Conservation (phyloP, 2,888 invertebrate genomes). For the Agelastica alni region DNA sequence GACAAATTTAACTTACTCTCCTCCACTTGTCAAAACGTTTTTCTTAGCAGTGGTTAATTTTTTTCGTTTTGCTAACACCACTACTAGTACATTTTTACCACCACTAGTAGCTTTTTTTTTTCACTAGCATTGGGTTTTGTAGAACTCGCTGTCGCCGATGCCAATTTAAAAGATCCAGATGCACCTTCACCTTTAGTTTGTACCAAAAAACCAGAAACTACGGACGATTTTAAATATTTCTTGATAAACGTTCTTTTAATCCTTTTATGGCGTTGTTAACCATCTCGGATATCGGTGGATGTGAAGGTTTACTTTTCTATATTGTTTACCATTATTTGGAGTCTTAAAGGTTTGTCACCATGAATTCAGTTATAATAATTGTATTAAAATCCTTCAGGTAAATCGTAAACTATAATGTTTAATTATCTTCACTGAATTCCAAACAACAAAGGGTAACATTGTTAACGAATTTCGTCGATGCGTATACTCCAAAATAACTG, state of each 20-base stretch:
- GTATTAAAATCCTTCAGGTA: neutral
- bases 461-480: slow-evolving; percentile 7
- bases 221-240: slow-evolving; percentile 64
- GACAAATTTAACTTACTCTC: neutral
- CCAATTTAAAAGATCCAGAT: slow-evolving; percentile 59
- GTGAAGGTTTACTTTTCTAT: slow-evolving; percentile 6
- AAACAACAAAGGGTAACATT: slow-evolving; percentile 4
- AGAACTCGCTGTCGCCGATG: slow-evolving; percentile 26
- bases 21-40: neutral
- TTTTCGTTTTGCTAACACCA: slow-evolving; percentile 17
- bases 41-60: slow-evolving; percentile 8
- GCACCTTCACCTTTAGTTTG: slow-evolving; percentile 63
- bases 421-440: slow-evolving; percentile 9
- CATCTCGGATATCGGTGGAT: slow-evolving; percentile 7
- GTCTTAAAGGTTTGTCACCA: too few relatives aligned
- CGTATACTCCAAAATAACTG: slow-evolving; percentile 6
- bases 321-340: too few relatives aligned
- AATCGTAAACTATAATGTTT: slow-evolving; percentile 10
- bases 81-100: too few relatives aligned
- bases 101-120: slow-evolving; percentile 1
- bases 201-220: slow-evolving; percentile 59
- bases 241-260: slow-evolving; percentile 58
- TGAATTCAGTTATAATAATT: neutral
- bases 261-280: slow-evolving; percentile 1
- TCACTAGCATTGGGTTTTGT: slow-evolving; percentile 8